Evolutionary conservation across 2,797 vertebrate species (phyloP), one percentile per base, ranked within the genome.

Genomic region (Gadopsis marmoratus): DNA sequence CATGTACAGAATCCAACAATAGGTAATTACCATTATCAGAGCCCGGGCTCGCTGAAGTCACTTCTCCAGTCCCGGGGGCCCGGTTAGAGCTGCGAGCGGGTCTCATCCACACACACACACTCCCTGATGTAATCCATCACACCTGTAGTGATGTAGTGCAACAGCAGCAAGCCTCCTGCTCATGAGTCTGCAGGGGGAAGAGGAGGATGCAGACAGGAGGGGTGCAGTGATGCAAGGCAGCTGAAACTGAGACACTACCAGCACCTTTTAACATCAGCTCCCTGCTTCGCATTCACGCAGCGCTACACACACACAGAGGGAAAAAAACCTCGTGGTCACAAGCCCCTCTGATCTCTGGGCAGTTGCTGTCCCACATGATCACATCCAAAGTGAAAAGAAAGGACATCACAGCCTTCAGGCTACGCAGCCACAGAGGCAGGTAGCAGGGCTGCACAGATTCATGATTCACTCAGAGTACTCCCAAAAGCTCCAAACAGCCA

Each of bases 1-100:
- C 54, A 51, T 64, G 68, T 48, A 21, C 61, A 73, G 64, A 54
- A 69, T 79, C 68, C 73, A 73, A 82, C 61, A 80, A 74, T 56
- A 67, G 78, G 76, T 88, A 81, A 85, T 89, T 87, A 89, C 71
- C 1, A 29, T 85, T 82, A 87, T 86, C 85, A 83, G 56, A 86
- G 68, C 26, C 33, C 29, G 7, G 60, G 70, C 58, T 69, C 1
- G 13, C 43, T 10, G 4, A 67, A 81, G 70, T 73, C 72, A 86
- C 74, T 71, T 77, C 64, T 69, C 56, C 45, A 73, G 58, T 78
- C 74, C 82, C 82, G 58, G 61, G 69, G 78, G 86, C 50, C 71
- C 76, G 82, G 78, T 82, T 83, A 79, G 59, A 78, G 39, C 21
- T 70, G 71, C 29, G 53, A 68, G 71, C 53, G 26, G n/a, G 51